Evolutionary conservation across 2,888 invertebrate genomes (phyloP).

Genomic region (Isotomurus palustris): DNA sequence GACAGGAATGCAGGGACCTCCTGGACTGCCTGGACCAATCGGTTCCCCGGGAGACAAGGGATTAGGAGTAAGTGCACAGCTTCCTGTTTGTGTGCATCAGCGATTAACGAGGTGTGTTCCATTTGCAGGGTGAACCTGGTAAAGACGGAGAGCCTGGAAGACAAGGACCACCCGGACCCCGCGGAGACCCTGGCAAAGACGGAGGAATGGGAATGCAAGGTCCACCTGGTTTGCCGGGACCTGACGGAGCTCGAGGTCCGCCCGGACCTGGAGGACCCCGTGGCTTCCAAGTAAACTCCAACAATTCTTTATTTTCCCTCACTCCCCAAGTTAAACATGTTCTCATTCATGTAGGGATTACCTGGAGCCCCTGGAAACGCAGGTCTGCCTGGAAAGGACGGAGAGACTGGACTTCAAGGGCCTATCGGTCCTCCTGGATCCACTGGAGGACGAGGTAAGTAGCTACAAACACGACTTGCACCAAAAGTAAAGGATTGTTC

Average conservation of each 20-base stretch:
- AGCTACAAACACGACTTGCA: neutral
- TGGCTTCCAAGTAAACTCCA: conserved; percentile 66
- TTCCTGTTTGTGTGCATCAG: too few species aligned
- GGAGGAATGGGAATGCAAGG: conserved; percentile 53
- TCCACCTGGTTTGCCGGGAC: conserved; percentile 64
- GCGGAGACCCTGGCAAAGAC: conserved; percentile 70
- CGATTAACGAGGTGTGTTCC: neutral
- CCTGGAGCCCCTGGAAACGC: conserved; percentile 69
- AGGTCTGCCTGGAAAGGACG: conserved; percentile 75
- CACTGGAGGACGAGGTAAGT: conserved; percentile 56
- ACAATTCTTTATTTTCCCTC: neutral
- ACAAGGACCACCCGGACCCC: conserved; percentile 69
- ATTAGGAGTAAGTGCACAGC: conserved; percentile 56
- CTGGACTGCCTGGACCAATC: conserved; percentile 69
- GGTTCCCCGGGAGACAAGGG: conserved; percentile 76
- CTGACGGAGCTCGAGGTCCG: conserved; percentile 69
- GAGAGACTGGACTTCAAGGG: conserved; percentile 67
- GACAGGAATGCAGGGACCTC: conserved; percentile 70
- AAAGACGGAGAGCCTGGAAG: conserved; percentile 72
- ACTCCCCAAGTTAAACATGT: neutral
- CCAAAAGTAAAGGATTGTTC: too few species aligned
- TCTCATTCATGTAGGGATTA: conserved; percentile 56
- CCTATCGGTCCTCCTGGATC: conserved; percentile 59
- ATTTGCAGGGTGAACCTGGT: conserved; percentile 66
- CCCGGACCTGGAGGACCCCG: conserved; percentile 70